A percentile compares a stretch with the other conserved stretches of the same genome.
Conservation (phyloP, 2,113 vertebrate genomes). For the Sinocyclocheilus anophthalmus region DNA sequence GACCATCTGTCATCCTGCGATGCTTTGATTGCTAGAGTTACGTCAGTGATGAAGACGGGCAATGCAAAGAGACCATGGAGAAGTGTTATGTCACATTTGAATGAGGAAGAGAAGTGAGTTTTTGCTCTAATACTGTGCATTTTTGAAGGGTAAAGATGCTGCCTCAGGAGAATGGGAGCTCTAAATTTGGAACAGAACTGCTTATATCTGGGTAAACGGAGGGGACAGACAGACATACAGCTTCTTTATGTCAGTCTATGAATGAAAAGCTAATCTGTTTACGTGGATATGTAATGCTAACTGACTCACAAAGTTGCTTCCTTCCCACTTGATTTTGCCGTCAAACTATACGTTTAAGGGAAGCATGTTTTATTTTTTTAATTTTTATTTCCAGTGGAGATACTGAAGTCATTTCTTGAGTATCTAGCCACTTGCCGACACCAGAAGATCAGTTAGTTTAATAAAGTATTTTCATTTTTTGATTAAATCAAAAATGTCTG, state of each 20-base stretch:
- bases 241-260: not conserved
- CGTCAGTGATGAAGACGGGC: conserved; percentile 59
- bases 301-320: conserved; percentile 36
- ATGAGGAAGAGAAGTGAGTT: conserved; percentile 51
- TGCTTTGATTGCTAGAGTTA: conserved; percentile 64
- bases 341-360: not conserved
- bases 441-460: not conserved
- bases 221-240: not conserved
- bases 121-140: conserved; percentile 49
- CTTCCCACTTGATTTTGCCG: not conserved
- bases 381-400: not conserved
- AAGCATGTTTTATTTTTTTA: not conserved
- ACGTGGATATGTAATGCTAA: not conserved
- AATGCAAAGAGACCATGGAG: conserved; percentile 57
- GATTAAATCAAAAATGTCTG: not conserved
- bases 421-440: not conserved
- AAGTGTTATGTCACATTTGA: conserved; percentile 48
- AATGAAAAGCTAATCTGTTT: not conserved
- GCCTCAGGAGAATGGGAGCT: conserved; percentile 8
- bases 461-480: not conserved
- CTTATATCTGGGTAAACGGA: conserved; percentile 20
- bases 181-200: conserved; percentile 34
- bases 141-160: conserved; percentile 25
- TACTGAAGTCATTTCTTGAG: not conserved
- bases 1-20: conserved; percentile 59